These are phyloP conservation scores for Lontra canadensis DNA, from an alignment of 2,113 vertebrate genomes.

Conservation along the genomic window DNA sequence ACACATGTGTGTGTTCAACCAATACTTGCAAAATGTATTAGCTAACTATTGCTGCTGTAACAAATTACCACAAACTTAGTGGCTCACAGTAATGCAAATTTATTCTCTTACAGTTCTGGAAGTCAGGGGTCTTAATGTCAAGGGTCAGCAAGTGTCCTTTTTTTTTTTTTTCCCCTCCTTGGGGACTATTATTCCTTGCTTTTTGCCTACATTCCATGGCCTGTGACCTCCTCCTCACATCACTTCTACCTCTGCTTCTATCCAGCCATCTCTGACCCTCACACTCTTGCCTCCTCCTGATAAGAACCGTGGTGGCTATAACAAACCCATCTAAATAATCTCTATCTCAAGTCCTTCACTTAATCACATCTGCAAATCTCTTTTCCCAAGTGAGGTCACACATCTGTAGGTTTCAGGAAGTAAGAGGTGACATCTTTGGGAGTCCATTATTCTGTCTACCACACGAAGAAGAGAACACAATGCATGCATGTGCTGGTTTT, in stretches of 20 bases:
- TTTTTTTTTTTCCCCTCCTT: neutral
- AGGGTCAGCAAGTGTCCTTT: neutral
- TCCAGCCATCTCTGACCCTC: neutral
- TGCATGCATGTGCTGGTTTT: neutral
- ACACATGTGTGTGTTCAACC: too few species aligned
- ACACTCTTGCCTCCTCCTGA: neutral
- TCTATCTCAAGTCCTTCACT: neutral
- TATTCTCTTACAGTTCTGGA: neutral
- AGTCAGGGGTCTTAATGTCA: neutral
- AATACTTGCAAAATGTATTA: neutral
- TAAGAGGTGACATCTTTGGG: neutral
- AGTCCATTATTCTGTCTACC: neutral
- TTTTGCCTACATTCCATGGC: neutral
- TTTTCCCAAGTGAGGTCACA: neutral
- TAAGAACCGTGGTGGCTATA: too few species aligned
- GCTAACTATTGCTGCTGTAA: neutral
- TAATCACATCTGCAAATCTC: neutral
- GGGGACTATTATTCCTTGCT: neutral
- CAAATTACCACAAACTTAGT: neutral
- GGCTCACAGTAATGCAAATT: neutral
- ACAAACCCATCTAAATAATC: neutral
- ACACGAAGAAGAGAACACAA: neutral
- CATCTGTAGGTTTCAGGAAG: neutral
- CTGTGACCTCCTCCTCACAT: accelerated
- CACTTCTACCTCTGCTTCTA: neutral